A percentile compares a stretch with the other conserved stretches of the same genome.
These are phyloP conservation scores for Coenonympha arcania DNA, from an alignment of 2,888 invertebrate genomes.

Conservation along the genomic window DNA sequence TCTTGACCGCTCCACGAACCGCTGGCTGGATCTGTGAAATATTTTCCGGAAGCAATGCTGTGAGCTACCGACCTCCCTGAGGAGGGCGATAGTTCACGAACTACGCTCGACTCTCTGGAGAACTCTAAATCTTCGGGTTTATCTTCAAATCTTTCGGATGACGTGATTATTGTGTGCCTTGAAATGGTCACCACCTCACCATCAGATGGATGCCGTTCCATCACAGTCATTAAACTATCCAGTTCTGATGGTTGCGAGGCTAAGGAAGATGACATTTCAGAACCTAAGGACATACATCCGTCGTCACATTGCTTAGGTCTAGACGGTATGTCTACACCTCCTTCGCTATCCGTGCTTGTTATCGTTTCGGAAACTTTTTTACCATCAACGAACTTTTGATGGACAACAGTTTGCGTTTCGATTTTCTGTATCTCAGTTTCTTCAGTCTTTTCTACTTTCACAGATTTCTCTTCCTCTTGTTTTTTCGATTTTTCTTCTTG, in stretches of 20 bases:
- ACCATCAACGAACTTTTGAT: constrained; percentile 65
- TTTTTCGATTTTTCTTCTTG: constrained; percentile 65
- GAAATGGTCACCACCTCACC: constrained; percentile 66
- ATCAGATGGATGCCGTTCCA: constrained; percentile 58
- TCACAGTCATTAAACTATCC: constrained; percentile 67
- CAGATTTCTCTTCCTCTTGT: constrained; percentile 30
- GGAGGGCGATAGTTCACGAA: constrained; percentile 70
- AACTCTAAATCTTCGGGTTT: constrained; percentile 64
- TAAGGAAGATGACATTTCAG: constrained; percentile 70
- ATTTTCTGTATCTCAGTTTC: constrained; percentile 60
- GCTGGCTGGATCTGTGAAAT: constrained; percentile 73
- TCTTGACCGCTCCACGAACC: constrained; percentile 73
- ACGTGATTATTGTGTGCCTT: constrained; percentile 51
- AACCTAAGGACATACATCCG: constrained; percentile 59
- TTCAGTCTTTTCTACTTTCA: constrained; percentile 48
- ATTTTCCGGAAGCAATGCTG: constrained; percentile 67
- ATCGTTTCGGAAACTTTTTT: constrained; percentile 67
- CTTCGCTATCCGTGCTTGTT: constrained; percentile 56
- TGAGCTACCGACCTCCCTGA: constrained; percentile 70
- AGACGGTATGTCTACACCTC: constrained; percentile 64
- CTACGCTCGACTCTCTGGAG: constrained; percentile 56
- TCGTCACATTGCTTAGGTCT: constrained; percentile 54
- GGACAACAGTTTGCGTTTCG: constrained; percentile 63
- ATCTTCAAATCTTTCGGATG: constrained; percentile 37
- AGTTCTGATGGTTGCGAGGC: constrained; percentile 70